Percentiles rank a stretch among this genome's conserved stretches.
Evolutionary conservation across 2,797 vertebrate species (phyloP).

Genomic region (Hypotaenidia philippensis): DNA sequence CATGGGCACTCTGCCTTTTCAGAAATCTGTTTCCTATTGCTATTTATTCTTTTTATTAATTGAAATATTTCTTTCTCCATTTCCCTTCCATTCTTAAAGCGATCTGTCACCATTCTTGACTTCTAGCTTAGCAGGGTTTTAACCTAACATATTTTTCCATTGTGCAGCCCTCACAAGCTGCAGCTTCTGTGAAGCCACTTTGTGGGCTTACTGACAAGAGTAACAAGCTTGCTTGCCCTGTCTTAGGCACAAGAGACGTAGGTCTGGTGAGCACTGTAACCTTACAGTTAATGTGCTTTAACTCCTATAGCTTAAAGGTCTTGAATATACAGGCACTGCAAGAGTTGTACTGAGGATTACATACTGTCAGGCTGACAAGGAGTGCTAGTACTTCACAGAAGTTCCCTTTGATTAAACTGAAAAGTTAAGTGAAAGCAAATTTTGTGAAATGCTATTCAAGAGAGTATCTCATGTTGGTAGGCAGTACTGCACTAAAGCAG

Average conservation of each 20-base stretch:
- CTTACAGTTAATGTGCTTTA: background rate
- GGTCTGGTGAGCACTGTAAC: background rate
- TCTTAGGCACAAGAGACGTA: background rate
- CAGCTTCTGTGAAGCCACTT: background rate
- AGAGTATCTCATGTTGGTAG: background rate
- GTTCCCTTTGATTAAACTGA: background rate
- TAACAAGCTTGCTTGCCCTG: background rate
- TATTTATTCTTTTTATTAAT: background rate
- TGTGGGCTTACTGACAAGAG: too few species aligned
- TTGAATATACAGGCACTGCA: background rate
- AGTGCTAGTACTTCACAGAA: background rate
- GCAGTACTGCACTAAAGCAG: background rate
- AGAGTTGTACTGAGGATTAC: accelerated
- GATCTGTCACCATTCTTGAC: background rate
- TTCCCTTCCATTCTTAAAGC: background rate
- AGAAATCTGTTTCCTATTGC: background rate
- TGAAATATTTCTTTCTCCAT: background rate
- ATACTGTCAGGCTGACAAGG: background rate
- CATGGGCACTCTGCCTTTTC: background rate
- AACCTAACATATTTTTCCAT: background rate
- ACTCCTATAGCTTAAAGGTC: background rate
- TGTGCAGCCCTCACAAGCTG: background rate
- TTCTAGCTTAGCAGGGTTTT: background rate
- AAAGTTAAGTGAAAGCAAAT: background rate
- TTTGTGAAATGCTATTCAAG: background rate